Percentiles rank a stretch among this genome's conserved stretches.
These are phyloP conservation scores for Ptychoptera contaminata DNA, from an alignment of 2,888 invertebrate species.

Conservation along the genomic window DNA sequence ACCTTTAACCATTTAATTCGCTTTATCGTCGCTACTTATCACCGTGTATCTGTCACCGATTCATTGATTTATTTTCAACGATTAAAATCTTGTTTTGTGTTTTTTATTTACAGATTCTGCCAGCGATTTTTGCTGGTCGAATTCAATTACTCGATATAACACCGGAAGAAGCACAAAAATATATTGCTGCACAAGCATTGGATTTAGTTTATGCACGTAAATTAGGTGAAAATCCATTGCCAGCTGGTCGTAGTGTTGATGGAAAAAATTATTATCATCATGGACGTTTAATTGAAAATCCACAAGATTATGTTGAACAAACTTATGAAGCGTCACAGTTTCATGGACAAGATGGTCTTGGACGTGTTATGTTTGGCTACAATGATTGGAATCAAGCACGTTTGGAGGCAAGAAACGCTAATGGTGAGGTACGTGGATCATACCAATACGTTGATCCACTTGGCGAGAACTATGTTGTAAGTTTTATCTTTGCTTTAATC, in stretches of 20 bases:
- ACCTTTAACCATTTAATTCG: too few relatives aligned
- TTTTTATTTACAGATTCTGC: not conserved
- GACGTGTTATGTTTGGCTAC: constrained; percentile 57
- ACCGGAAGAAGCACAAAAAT: constrained; percentile 35
- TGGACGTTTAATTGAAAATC: constrained; percentile 43
- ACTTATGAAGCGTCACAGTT: constrained; percentile 54
- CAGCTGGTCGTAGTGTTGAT: constrained; percentile 25
- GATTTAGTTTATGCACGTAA: constrained; percentile 38
- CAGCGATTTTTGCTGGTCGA: constrained; percentile 26
- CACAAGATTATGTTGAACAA: constrained; percentile 51
- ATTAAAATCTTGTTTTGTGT: too few relatives aligned
- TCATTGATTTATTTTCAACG: too few relatives aligned
- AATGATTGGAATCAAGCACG: constrained; percentile 57
- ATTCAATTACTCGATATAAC: constrained; percentile 35
- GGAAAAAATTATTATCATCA: constrained; percentile 30
- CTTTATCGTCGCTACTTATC: too few relatives aligned
- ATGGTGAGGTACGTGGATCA: constrained; percentile 52
- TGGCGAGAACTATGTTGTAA: constrained; percentile 28
- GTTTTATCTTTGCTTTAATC: not conserved
- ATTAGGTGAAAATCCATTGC: constrained; percentile 35
- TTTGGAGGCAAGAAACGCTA: constrained; percentile 49
- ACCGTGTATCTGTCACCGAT: too few relatives aligned
- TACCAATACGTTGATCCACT: constrained; percentile 49
- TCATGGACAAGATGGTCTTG: constrained; percentile 55
- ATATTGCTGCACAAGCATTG: constrained; percentile 27